Base-by-base conservation (phyloP, 2,113 vertebrate species). In the Gobiocypris rarus region DNA sequence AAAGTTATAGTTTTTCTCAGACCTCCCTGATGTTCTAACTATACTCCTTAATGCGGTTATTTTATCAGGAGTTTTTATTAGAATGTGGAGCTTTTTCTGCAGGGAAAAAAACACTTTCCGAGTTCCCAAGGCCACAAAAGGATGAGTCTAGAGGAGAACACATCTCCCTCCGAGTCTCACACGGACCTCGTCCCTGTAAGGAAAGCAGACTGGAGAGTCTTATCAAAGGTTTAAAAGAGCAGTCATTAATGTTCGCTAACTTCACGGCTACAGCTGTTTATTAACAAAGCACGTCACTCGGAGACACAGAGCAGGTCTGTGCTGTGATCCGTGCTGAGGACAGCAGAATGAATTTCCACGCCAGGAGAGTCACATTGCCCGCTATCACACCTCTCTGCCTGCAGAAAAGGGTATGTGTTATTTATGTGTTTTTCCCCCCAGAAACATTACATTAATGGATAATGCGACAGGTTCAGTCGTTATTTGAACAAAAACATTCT, bases 351-450 rank as follows among this genome's bases (percentile, higher is more conserved):
- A 98, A 94, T 93, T 94, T 97, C 90, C 93, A 91, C 92, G 95
- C 95, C 10, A 96, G 97, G 93, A 96, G 97, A 95, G 96, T 95
- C 86, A 97, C 96, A 3, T 88, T 98, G 92, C 96, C 97, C 85
- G 94, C 95, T 87, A 95, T 97, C 89, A 96, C 95, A 61, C 96
- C 97, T 84, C 87, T 97, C 87, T 94, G 94, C 92, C 94, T 97
- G 78, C 96, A 96, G 87, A 97, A 97, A 91, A 92, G 95, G 96
- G 96, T 98, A 97, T 89, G 96, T 70, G 22, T 22, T 41, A 41
- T 70, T 50, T 50, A 1, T 26, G 24, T 26, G 1, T 31, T 34
- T 41, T 10, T 69, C 31, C 15, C 4, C 34, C 4, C 34, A 41
- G 17, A 41, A 69, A 69, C 31, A 11, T 41, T 3, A 10, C 19